Evolutionary conservation across 2,797 vertebrate genomes (phyloP), one percentile per base, ranked within the genome.

Genomic region (Catamblyrhynchus diadema): DNA sequence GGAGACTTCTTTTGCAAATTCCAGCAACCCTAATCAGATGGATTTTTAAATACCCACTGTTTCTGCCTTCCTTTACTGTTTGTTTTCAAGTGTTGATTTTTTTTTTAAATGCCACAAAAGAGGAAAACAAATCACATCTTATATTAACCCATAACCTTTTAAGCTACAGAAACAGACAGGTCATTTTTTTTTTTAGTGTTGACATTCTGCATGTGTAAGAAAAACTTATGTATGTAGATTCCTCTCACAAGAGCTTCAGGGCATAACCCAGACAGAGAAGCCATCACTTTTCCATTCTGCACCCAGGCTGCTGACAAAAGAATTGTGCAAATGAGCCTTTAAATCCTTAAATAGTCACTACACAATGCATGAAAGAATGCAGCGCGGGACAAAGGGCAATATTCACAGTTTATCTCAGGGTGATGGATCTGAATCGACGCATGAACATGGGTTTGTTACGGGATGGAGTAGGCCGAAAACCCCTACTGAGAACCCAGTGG

Each of bases 271-370:
- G 97, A 98, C 97, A 97, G 97, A 95, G 96, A 97, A 96, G 97
- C 96, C 97, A 97, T 97, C 92, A 89, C 98, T 96, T 97, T 98
- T 98, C 98, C 98, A 98, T 98, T 98, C 98, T 98, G 98, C 97
- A 97, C 98, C 95, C 73, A 98, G 98, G 98, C 98, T 98, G 96
- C 98, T 98, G 98, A 99, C 99, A 99, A 99, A 99, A 98, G 98
- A 98, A 99, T 99, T 99, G 98, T 99, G 99, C 99, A 99, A 99
- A 99, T 99, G 99, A 99, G 99, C 98, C 99, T 99, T 99, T 99
- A 99, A 99, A 99, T 98, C 98, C 98, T 98, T 99, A 99, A 99
- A 99, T 99, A 99, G 98, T 99, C 98, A 95, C 97, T 88, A 97
- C 98, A 99, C 99, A 99, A 99, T 98, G 98, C 98, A 97, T 97